Evolutionary conservation across 2,888 invertebrate genomes (phyloP).

Genomic region (Dryomyza anilis): DNA sequence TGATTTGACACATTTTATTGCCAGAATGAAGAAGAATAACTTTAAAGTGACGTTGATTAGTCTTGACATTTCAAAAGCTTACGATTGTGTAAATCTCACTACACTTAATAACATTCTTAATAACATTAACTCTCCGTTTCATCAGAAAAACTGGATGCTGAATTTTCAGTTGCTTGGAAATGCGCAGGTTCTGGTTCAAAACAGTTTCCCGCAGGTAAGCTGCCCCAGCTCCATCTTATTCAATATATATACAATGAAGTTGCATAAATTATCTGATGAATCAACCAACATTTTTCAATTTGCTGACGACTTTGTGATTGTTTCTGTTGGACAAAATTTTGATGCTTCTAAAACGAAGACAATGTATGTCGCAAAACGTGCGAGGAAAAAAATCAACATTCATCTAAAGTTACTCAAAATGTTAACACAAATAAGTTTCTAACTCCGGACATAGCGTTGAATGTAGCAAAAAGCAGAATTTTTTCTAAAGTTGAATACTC

Average conservation of each 20-base stretch:
- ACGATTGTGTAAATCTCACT: constrained; percentile 16
- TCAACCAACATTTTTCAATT: constrained; percentile 19
- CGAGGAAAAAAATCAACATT: too few species aligned
- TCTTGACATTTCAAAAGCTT: constrained; percentile 19
- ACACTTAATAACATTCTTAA: background rate
- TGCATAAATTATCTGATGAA: constrained; percentile 4
- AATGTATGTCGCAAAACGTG: too few species aligned
- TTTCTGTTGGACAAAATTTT: too few species aligned
- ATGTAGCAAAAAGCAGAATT: too few species aligned
- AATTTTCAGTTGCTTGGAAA: constrained; percentile 6
- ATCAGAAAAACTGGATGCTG: background rate
- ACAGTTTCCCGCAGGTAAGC: constrained; percentile 25
- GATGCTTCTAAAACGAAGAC: too few species aligned
- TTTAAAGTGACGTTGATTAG: background rate
- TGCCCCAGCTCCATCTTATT: constrained; percentile 15
- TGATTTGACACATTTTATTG: constrained; percentile 15
- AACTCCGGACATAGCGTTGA: too few species aligned
- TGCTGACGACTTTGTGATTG: constrained; percentile 27
- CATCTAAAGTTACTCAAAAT: too few species aligned
- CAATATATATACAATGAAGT: constrained; percentile 11
- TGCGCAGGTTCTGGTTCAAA: background rate
- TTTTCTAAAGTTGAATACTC: too few species aligned
- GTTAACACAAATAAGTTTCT: too few species aligned
- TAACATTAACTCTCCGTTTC: background rate
- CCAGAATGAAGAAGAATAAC: background rate